These are phyloP conservation scores for Drosophila emarginata DNA, from an alignment of 2,888 invertebrate species.

Conservation along the genomic window DNA sequence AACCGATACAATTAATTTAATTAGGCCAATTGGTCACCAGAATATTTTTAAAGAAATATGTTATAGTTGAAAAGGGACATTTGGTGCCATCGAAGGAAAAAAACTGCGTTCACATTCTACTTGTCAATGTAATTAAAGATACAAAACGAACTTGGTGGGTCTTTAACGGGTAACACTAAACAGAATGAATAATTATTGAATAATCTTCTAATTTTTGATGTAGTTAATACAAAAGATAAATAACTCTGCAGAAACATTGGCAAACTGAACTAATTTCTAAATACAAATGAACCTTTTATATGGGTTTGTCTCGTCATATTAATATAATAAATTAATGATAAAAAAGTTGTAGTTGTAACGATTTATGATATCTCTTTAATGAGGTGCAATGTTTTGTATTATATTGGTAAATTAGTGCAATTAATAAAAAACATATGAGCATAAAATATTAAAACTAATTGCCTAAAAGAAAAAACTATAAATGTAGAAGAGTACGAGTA, in stretches of 20 bases:
- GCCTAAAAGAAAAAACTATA: no score
- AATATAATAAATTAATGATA: not conserved
- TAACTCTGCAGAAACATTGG: not conserved
- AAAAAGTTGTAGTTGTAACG: not conserved
- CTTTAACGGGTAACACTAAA: not conserved
- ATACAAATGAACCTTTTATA: not conserved
- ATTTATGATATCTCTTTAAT: not conserved
- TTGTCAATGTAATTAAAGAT: not conserved
- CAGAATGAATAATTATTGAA: no score
- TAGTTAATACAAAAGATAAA: not conserved
- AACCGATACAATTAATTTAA: not conserved
- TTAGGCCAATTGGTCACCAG: not conserved
- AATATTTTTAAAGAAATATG: conserved; percentile 16
- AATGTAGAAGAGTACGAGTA: no score
- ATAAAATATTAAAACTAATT: no score
- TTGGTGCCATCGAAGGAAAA: not conserved
- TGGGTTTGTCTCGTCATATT: not conserved
- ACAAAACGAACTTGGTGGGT: not conserved
- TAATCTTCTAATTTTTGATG: not conserved
- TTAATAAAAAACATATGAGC: no score
- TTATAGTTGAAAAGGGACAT: conserved; percentile 18
- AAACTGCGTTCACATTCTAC: conserved; percentile 17
- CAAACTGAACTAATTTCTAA: not conserved
- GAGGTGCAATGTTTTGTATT: not conserved
- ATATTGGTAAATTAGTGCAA: no score